Base-by-base conservation (phyloP, 1,140 invertebrate genomes). In the Argopecten irradians region DNA sequence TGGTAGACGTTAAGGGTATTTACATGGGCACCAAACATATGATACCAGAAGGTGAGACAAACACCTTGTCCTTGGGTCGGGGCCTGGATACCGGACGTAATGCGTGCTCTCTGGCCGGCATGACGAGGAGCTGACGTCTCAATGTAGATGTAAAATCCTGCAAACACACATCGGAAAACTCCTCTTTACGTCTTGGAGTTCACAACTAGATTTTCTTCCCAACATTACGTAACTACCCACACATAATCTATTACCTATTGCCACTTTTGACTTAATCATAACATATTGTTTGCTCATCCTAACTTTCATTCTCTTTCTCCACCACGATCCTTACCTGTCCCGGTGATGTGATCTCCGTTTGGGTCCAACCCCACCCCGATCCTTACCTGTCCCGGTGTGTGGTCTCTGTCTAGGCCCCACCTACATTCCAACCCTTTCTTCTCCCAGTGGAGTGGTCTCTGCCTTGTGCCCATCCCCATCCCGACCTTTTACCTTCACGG, bases 21-120 rank as follows among this genome's bases (percentile, higher is more conserved):
- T 36, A 95, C 91, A 89, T 94, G 91, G 28, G 91, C 88, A 34
- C 97, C 97, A 93, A 96, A 98, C 97, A 98, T 98, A 92, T 98
- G 97, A 92, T 96, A 97, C 96, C 96, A 98, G 94, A 98, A 98
- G 7, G 89, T 89, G 14, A 95, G 89, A 90, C 94, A 95, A 36
- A 92, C 90, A 32, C 36, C 89, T 3, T 39, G 71, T 36, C 86
- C 19, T 46, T n/a, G 85, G 83, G 89, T 88, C 33, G 89, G 82
- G 46, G 39, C 36, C 86, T 92, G 92, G 3, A 91, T 88, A 32
- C 93, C 93, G 34, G 94, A 93, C 1, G 92, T 88, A 36, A 94
- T 88, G 2, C 91, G 90, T 41, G 95, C 94, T 83, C 88, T 92
- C 82, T 95, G 92, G 35, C 94, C 94, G 34, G 86, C 84, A 83